Base-by-base conservation (phyloP, 2,797 vertebrate species). In the Hephaestus fuliginosus region DNA sequence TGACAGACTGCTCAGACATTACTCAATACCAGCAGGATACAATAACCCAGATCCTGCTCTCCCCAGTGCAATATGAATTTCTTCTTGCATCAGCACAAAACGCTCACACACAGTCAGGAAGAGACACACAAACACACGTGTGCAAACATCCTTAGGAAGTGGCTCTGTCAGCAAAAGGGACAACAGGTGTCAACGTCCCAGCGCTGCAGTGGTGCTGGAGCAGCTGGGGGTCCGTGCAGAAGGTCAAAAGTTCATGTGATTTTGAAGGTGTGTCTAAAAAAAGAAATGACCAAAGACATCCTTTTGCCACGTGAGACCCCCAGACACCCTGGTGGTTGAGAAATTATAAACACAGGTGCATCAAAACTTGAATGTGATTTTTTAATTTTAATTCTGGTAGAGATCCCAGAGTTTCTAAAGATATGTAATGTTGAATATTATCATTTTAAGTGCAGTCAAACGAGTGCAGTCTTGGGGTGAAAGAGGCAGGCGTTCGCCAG, bases 51-150 rank as follows among this genome's bases (percentile, higher is more conserved):
- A 78, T 83, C 28, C 71, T 73, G 74, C 76, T 74, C 41, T 90
- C 80, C 66, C 70, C 22, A 5, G 78, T 70, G 83, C 28, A 83
- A 84, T 84, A 80, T 80, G 57, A 85, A 82, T 84, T 91, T 82
- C 74, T 75, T 28, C 63, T 17, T 65, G 36, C 64, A 63, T 91
- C 91, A 91, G 89, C 86, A 86, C 58, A 87, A 88, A 86, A 61
- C 28, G 7, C 73, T 70, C 46, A 46, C 57, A 62, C 51, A 61
- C 28, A 81, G 30, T 70, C 33, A 14, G 28, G 28, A 69, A 25
- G 2, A 30, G 11, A 71, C 57, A 61, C 53, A 80, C 56, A 44
- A 43, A 68, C 28, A 68, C 46, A 70, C 1, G 55, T 18, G 25
- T 0, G 61, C 6, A 58, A 63, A 84, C 67, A 78, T 41, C 64